A percentile compares a stretch with the other conserved stretches of the same genome.
Evolutionary conservation across 2,797 vertebrate species (phyloP).

Genomic region (Dicrostonyx torquatus): DNA sequence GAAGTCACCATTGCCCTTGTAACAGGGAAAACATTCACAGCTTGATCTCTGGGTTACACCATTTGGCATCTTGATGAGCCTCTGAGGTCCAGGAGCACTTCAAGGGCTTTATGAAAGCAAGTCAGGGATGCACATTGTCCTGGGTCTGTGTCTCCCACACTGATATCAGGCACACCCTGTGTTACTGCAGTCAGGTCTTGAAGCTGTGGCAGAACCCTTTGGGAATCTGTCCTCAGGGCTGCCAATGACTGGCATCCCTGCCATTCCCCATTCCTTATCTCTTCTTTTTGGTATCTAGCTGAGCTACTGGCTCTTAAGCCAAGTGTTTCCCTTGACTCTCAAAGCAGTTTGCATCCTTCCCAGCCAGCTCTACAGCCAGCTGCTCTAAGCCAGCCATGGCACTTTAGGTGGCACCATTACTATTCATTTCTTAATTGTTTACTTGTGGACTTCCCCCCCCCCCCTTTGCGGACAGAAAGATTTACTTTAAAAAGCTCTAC

Average conservation of each 20-base stretch:
- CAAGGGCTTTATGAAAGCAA: neutral
- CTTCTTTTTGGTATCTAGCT: neutral
- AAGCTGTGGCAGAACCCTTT: neutral
- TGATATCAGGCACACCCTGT: neutral
- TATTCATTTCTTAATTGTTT: neutral
- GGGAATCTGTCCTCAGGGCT: neutral
- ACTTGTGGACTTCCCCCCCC: neutral
- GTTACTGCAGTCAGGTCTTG: neutral
- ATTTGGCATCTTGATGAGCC: neutral
- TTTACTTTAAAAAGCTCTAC: neutral
- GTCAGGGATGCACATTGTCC: neutral
- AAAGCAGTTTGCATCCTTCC: neutral
- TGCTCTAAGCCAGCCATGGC: neutral
- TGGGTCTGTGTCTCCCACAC: neutral
- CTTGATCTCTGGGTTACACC: neutral
- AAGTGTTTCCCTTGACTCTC: neutral
- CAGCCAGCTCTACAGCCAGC: neutral
- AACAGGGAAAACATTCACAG: neutral
- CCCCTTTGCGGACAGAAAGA: neutral
- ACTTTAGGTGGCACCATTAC: conserved; percentile 30
- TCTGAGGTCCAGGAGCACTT: neutral
- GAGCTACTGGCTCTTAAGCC: neutral
- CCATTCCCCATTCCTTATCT: neutral
- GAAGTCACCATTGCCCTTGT: neutral
- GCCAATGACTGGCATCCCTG: neutral